phyloP scores from a whole-genome alignment of 2,113 vertebrate species.

The Regulus satrapa region DNA sequence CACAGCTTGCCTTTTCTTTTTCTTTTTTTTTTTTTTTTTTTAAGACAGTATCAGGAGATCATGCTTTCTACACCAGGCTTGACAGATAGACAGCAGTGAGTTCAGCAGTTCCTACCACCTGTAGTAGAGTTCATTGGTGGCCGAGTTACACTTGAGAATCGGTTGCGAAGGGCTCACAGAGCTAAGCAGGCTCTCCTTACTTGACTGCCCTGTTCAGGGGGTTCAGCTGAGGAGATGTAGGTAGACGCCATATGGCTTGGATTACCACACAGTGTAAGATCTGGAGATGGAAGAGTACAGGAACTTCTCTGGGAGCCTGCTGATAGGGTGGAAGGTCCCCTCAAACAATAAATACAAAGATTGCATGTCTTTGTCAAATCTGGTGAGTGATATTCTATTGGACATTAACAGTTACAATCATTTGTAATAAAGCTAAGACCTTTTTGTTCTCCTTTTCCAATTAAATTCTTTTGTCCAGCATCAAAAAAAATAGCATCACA shows the following conservation, averaged over 20 bases:
- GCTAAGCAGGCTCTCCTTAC: not conserved
- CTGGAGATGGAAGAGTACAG: not conserved
- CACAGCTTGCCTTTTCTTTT: not conserved
- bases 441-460: not conserved
- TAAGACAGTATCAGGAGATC: not conserved
- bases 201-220: not conserved
- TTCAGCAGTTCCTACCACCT: not conserved
- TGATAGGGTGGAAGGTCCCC: not conserved
- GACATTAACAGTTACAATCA: not conserved
- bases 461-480: not conserved
- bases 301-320: not conserved
- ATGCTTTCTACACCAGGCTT: not conserved
- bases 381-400: not conserved
- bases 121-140: not conserved
- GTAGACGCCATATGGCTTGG: constrained; percentile 15
- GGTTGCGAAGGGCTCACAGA: not conserved
- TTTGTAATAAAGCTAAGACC: not conserved
- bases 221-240: not conserved
- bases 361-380: not conserved
- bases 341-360: not conserved
- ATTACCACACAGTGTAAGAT: not conserved
- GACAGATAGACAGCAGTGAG: not conserved
- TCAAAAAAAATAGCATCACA: not conserved
- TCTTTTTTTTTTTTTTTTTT: not conserved
- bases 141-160: not conserved